Evolutionary conservation across 1,140 invertebrate genomes (phyloP).

Genomic region (Metopolophium dirhodum): DNA sequence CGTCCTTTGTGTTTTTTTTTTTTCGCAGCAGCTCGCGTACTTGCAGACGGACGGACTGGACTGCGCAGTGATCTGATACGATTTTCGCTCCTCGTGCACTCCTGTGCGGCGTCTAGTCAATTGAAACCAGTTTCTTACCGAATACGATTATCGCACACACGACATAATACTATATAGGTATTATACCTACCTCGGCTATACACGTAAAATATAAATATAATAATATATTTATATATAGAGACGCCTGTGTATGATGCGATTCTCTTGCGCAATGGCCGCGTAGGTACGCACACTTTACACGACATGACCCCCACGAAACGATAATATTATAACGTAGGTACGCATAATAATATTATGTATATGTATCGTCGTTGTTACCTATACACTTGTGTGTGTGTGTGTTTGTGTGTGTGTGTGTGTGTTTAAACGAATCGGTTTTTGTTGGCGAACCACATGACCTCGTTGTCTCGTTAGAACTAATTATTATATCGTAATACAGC

Average conservation of each 20-base stretch:
- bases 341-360: neutral
- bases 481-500: neutral
- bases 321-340: neutral
- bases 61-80: neutral
- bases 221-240: neutral
- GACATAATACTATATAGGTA: neutral
- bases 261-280: neutral
- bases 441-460: neutral
- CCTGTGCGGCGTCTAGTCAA: neutral
- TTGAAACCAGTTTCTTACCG: constrained; percentile 42
- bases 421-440: neutral
- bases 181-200: neutral
- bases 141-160: neutral
- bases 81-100: neutral
- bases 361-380: neutral
- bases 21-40: neutral
- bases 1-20: neutral
- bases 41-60: too few species aligned
- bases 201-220: neutral
- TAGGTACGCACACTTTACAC: neutral
- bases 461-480: constrained; percentile 1
- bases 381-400: neutral
- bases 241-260: neutral
- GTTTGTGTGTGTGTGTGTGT: neutral
- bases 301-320: neutral